phyloP scores from a whole-genome alignment of 2,888 invertebrate species.

The Diadromus collaris region DNA sequence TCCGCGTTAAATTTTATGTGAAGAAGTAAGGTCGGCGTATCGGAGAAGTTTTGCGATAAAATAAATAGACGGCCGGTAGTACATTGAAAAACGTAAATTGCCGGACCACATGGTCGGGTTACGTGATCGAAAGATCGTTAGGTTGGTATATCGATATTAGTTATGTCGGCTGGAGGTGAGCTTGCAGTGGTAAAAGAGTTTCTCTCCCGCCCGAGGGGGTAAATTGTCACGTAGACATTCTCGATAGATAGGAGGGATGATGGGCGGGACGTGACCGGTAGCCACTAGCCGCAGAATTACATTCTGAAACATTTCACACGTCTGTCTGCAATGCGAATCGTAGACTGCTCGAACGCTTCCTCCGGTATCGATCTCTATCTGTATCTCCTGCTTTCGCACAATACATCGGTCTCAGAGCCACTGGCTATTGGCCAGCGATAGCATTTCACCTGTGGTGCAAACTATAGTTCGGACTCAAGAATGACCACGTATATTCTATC shows the following conservation, averaged over 20 bases:
- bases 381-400: not conserved
- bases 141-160: not conserved
- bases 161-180: not conserved
- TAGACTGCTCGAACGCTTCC: constrained; percentile 5
- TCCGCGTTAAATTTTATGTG: not conserved
- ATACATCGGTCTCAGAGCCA: not conserved
- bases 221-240: constrained; percentile 11
- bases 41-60: not conserved
- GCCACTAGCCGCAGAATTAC: constrained; percentile 16
- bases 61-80: not conserved
- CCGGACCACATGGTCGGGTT: not conserved
- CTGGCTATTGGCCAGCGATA: not conserved
- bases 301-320: constrained; percentile 32
- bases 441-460: constrained; percentile 9
- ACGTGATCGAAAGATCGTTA: constrained; percentile 1
- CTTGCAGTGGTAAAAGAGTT: not conserved
- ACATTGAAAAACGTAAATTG: too few species aligned
- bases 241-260: constrained; percentile 2
- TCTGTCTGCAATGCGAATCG: not conserved
- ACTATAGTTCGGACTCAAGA: not conserved
- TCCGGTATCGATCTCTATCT: constrained; percentile 28
- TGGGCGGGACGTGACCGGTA: not conserved
- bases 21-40: too few species aligned
- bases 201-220: not conserved
- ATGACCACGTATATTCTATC: not conserved